These are phyloP conservation scores for Pseudanteris insignis DNA, from an alignment of 2,888 invertebrate genomes.

Conservation along the genomic window DNA sequence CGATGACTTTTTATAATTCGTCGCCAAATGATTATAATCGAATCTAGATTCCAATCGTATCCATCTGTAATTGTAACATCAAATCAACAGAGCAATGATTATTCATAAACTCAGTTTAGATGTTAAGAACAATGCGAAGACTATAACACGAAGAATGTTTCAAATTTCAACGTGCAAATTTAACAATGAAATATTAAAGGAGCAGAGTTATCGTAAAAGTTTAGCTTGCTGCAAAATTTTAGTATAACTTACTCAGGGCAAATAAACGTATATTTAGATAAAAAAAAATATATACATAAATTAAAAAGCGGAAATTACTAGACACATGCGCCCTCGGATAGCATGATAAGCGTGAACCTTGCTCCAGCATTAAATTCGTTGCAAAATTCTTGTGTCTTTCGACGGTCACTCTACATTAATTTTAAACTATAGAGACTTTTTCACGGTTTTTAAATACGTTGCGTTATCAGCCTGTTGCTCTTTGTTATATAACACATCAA, in stretches of 20 bases:
- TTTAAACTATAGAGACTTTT: too few relatives aligned
- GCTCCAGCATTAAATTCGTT: too few relatives aligned
- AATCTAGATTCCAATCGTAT: constrained; percentile 15
- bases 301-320: too few relatives aligned
- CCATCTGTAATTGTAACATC: not conserved
- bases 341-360: too few relatives aligned
- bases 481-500: constrained; percentile 17
- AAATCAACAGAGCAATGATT: constrained; percentile 5
- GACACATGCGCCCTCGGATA: too few relatives aligned
- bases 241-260: too few relatives aligned
- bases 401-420: too few relatives aligned
- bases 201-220: too few relatives aligned
- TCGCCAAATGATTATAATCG: constrained; percentile 17
- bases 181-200: too few relatives aligned
- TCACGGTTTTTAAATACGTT: constrained; percentile 13
- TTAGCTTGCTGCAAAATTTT: constrained; percentile 11
- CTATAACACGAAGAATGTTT: not conserved
- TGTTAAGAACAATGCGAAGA: constrained; percentile 12
- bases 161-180: not conserved
- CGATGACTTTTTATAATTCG: constrained; percentile 24
- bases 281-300: too few relatives aligned
- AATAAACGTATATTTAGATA: too few relatives aligned
- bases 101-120: constrained; percentile 23
- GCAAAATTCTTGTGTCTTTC: too few relatives aligned
- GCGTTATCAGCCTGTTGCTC: constrained; percentile 9